Conservation (phyloP, 2,113 vertebrate genomes). For the Campylorhamphus procurvoides region DNA sequence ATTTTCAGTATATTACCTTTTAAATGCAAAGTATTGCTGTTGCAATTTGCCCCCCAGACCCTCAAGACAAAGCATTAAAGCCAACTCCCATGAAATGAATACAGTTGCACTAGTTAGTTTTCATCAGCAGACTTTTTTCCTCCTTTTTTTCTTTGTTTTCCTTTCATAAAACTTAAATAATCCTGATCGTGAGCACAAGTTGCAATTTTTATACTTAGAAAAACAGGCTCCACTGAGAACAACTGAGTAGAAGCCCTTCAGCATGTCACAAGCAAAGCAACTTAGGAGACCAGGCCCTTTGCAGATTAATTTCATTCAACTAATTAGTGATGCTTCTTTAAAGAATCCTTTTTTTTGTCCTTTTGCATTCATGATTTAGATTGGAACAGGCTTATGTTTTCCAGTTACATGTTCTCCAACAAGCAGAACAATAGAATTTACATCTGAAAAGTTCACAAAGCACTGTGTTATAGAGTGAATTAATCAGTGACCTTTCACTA, state of each 20-base stretch:
- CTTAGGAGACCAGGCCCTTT: background rate
- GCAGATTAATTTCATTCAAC: constrained; percentile 47
- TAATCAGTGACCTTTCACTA: constrained; percentile 65
- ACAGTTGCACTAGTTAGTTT: background rate
- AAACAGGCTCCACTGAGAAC: background rate
- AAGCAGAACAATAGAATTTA: constrained; percentile 62
- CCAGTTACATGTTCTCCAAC: constrained; percentile 59
- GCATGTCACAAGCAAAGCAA: background rate
- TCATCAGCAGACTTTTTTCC: background rate
- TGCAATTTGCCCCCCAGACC: background rate
- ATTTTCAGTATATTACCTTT: background rate
- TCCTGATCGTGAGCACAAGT: background rate
- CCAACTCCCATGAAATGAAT: background rate
- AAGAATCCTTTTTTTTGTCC: constrained; percentile 27
- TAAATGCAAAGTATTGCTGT: background rate
- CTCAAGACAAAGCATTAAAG: accelerated
- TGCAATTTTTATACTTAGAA: background rate
- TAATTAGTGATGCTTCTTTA: constrained; percentile 62
- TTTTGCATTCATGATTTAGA: constrained; percentile 43
- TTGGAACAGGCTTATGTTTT: constrained; percentile 58
- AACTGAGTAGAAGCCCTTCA: background rate
- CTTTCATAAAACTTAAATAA: background rate
- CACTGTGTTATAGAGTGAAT: constrained; percentile 43
- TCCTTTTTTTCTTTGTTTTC: background rate
- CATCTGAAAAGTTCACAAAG: constrained; percentile 70